Percentiles rank a stretch among this genome's conserved stretches.
phyloP scores from a whole-genome alignment of 2,888 invertebrate genomes.

The Leptinotarsa peninsularis region DNA sequence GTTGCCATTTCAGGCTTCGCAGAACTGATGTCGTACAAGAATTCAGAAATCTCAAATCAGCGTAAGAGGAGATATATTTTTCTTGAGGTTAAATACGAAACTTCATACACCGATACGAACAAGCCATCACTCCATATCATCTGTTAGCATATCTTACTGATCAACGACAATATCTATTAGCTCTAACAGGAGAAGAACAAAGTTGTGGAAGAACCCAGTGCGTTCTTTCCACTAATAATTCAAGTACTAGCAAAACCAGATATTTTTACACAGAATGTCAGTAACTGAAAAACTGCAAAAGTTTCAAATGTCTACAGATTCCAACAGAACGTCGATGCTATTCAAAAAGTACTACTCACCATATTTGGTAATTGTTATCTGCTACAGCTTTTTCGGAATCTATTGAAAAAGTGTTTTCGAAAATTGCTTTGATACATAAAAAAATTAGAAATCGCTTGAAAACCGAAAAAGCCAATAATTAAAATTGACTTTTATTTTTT shows the following conservation, averaged over 20 bases:
- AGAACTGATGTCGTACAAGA: slow-evolving; percentile 18
- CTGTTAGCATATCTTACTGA: slow-evolving; percentile 27
- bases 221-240: neutral
- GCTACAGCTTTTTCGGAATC: slow-evolving; percentile 12
- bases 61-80: slow-evolving; percentile 25
- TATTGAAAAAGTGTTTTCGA: slow-evolving; percentile 11
- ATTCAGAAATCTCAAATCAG: slow-evolving; percentile 20
- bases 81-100: slow-evolving; percentile 21
- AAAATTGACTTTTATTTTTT: neutral
- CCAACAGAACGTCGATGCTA: neutral
- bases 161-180: neutral
- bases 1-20: neutral
- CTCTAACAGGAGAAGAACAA: neutral
- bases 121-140: slow-evolving; percentile 32
- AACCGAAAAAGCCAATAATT: neutral
- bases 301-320: neutral
- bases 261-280: neutral
- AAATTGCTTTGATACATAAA: neutral
- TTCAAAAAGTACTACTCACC: slow-evolving; percentile 1
- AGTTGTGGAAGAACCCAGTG: neutral
- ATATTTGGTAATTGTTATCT: neutral
- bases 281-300: neutral
- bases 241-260: neutral
- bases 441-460: too few species aligned
- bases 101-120: slow-evolving; percentile 32